These are phyloP conservation scores for Notocelia uddmanniana DNA, from an alignment of 2,888 invertebrate genomes.

Conservation along the genomic window DNA sequence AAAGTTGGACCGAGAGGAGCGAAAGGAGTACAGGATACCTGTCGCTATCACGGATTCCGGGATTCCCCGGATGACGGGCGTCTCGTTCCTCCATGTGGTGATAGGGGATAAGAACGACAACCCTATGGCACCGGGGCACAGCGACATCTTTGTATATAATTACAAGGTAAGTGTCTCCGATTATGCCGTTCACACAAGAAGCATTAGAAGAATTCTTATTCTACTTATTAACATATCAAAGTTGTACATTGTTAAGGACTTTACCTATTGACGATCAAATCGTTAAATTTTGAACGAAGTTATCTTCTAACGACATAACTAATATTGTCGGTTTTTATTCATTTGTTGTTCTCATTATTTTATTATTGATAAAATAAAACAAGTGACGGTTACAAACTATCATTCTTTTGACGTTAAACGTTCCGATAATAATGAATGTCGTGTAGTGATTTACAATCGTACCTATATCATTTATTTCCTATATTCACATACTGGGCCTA, in stretches of 20 bases:
- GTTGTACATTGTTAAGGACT: no score
- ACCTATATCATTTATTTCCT: no score
- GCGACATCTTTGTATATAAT: slow-evolving; percentile 97
- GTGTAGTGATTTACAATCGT: no score
- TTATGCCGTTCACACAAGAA: neutral
- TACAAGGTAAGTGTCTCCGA: slow-evolving; percentile 88
- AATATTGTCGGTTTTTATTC: neutral
- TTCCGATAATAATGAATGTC: no score
- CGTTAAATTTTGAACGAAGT: neutral
- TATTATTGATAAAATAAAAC: neutral
- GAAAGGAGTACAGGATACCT: slow-evolving; percentile 95
- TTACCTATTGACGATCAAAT: neutral
- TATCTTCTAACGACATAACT: neutral
- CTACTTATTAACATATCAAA: no score
- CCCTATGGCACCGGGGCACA: slow-evolving; percentile 93
- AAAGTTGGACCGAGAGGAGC: slow-evolving; percentile 94
- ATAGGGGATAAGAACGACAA: slow-evolving; percentile 99
- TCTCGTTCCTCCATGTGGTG: slow-evolving; percentile 93
- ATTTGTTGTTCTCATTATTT: neutral
- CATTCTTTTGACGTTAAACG: no score
- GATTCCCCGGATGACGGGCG: slow-evolving; percentile 89
- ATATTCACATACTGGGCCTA: no score
- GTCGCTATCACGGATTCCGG: slow-evolving; percentile 96
- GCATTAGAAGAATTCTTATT: neutral
- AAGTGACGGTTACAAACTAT: neutral